Conservation (phyloP, 2,113 vertebrate species). For the Climacteris rufus region DNA sequence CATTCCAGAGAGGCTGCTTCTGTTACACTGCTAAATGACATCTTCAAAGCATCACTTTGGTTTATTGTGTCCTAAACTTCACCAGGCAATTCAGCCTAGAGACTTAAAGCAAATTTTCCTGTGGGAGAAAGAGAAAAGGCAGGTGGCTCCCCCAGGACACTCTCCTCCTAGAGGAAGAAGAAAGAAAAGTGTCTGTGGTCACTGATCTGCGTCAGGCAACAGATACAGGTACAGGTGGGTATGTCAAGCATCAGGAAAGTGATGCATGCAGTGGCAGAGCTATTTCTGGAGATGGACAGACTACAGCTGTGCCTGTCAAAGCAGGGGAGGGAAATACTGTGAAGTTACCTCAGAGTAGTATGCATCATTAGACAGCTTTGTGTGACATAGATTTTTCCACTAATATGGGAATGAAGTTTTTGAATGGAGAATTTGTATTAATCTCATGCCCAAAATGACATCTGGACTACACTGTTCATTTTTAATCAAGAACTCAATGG, state of each 20-base stretch:
- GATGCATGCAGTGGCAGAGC: not conserved
- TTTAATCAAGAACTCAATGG: not conserved
- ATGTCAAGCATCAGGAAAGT: not conserved
- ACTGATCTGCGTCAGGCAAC: not conserved
- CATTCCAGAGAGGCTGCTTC: not conserved
- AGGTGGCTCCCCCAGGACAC: not conserved
- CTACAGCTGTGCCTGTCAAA: conserved; percentile 1
- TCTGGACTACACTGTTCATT: not conserved
- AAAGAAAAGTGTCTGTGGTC: not conserved
- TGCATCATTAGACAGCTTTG: not conserved
- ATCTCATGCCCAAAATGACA: not conserved
- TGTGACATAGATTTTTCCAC: not conserved
- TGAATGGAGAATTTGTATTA: not conserved
- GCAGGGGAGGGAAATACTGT: not conserved
- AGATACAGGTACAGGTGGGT: not conserved
- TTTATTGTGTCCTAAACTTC: not conserved
- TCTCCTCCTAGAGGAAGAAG: not conserved
- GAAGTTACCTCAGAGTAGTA: not conserved
- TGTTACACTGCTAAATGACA: not conserved
- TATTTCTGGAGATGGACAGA: not conserved
- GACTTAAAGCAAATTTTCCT: not conserved
- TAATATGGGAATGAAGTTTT: not conserved
- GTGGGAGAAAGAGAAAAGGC: not conserved
- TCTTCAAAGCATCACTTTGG: not conserved
- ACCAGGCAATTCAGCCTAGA: not conserved